Evolutionary conservation across 2,888 invertebrate genomes (phyloP), one percentile per base, ranked within the genome.

Genomic region (Lymantria dispar): DNA sequence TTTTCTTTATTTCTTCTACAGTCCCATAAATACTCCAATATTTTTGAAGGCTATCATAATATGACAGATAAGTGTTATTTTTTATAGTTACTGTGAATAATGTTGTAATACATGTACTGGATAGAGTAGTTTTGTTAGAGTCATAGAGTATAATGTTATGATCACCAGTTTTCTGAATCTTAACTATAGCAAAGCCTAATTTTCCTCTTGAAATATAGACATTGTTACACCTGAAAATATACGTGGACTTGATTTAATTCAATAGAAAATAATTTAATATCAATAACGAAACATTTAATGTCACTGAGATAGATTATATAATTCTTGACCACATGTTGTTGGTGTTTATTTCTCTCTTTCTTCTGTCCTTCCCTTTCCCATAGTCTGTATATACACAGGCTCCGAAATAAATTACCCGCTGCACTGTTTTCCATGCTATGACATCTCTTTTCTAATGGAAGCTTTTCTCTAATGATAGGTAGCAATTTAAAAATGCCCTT

Each of bases 181-280:
- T 86, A 47, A 89, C 51, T 47, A 91, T 70, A n/a, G 87, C 89
- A 73, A 90, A 83, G 10, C 89, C 90, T 43, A 89, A 54, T 65
- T 80, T 87, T 44, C 87, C 88, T 77, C 72, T 85, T 47, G 71
- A 53, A 37, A 70, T 63, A 56, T 88, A 87, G 10, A 68, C 63
- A 68, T 81, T 78, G 48, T 82, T 74, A 36, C 58, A 58, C 87
- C 89, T 89, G 61, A 36, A 47, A 52, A 42, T 38, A n/a, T 8
- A 33, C 8, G 33, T n/a, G 29, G 5, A 29, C 9, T 12, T 31
- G 30, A n/a, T 15, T 33, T 13, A 41, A 15, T 33, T 45, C 45
- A 47, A 29, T n/a, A n/a, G n/a, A n/a, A n/a, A n/a, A n/a, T n/a
- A n/a, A n/a, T n/a, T n/a, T n/a, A n/a, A n/a, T n/a, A n/a, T n/a